Evolutionary conservation across 2,797 vertebrate species (phyloP), one percentile per base, ranked within the genome.

Genomic region (Semaprochilodus insignis): DNA sequence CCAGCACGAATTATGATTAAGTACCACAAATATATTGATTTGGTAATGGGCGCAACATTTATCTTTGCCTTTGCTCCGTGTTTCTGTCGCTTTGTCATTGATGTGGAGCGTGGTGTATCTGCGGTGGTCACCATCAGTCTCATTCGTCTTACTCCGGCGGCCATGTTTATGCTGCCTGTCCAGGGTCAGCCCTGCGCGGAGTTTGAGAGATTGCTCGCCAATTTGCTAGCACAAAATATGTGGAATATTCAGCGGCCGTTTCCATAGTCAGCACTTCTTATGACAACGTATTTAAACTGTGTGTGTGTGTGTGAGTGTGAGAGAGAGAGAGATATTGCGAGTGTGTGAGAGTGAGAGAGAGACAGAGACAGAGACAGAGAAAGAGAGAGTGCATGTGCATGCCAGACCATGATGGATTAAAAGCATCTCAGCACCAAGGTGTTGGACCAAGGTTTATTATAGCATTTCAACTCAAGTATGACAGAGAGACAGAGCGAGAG

Each of bases 151-250:
- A 27, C 63, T 85, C 69, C 52, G 57, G 14, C 27, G 77, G 21
- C 72, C 65, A 71, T 77, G 77, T 81, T 85, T 81, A 74, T 34
- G 34, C 40, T 36, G 65, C 34, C 78, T 78, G 78, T 78, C 82
- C 59, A 60, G 69, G 54, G 40, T 63, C 59, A 59, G 81, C 80
- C 78, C 76, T 55, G 73, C 55, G 19, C 19, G 76, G 76, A 85
- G 83, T 84, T 87, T 94, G 92, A 94, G 92, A 89, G 90, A 94
- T 93, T 90, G 92, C 89, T 86, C 87, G 92, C 89, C 92, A 93
- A 91, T 90, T 90, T 81, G 75, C 80, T 40, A 81, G 81, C 55
- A 83, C 76, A 73, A 78, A 83, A 89, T 87, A 88, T 91, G 90
- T 91, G 88, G 88, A 91, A 94, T 93, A 93, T 94, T 94, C 91